These are phyloP conservation scores for Willisornis vidua DNA, from an alignment of 2,113 vertebrate genomes.

Conservation along the genomic window DNA sequence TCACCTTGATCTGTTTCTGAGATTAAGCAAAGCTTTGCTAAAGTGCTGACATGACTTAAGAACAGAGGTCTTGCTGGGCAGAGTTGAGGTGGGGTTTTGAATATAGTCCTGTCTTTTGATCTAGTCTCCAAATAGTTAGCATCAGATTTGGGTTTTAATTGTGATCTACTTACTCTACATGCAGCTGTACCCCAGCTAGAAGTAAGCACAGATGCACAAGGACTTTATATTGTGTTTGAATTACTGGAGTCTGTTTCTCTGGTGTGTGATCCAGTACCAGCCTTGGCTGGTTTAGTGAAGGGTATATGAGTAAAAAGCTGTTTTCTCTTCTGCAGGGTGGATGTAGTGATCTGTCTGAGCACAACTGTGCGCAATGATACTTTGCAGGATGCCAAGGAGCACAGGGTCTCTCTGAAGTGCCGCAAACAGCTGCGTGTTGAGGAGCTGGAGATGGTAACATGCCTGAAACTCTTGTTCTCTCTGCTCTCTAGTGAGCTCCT, in stretches of 20 bases:
- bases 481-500: not conserved
- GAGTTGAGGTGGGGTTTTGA: not conserved
- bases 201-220: not conserved
- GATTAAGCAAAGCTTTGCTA: not conserved
- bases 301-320: not conserved
- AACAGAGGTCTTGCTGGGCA: not conserved
- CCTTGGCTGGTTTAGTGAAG: not conserved
- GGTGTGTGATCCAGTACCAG: not conserved
- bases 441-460: conserved; percentile 93
- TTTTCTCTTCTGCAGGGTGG: conserved; percentile 81
- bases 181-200: not conserved
- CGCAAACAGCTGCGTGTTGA: conserved; percentile 95
- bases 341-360: conserved; percentile 96
- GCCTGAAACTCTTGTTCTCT: not conserved
- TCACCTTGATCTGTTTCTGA: not conserved
- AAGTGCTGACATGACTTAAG: not conserved
- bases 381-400: conserved; percentile 91
- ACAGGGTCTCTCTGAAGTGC: conserved; percentile 94
- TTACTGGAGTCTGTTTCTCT: not conserved
- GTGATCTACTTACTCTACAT: not conserved
- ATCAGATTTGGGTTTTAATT: not conserved
- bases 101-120: not conserved
- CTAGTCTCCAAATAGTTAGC: not conserved
- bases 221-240: not conserved
- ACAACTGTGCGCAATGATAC: conserved; percentile 96